Evolutionary conservation across 2,888 invertebrate species (phyloP).

Genomic region (Eristalinus sepulchralis): DNA sequence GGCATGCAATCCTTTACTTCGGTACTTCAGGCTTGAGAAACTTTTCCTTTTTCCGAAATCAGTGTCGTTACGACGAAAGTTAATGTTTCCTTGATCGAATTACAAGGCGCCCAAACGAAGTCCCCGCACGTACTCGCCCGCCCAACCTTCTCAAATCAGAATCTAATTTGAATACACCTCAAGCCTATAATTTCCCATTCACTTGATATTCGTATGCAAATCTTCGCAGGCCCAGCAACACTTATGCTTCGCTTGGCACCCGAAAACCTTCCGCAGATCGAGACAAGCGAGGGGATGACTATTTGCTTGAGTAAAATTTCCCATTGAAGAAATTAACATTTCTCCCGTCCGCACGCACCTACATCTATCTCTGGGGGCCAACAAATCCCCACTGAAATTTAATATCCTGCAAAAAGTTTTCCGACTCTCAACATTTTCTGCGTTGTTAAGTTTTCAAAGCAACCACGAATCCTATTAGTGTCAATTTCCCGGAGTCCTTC

Average conservation of each 20-base stretch:
- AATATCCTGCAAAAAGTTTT: neutral
- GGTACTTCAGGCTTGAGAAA: no score
- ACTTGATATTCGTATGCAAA: no score
- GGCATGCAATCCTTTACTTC: no score
- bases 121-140: no score
- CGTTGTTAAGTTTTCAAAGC: neutral
- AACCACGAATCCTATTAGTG: neutral
- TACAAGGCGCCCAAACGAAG: no score
- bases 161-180: no score
- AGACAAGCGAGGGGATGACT: neutral
- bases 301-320: neutral
- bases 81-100: no score
- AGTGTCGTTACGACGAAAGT: no score
- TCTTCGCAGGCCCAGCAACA: no score
- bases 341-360: neutral
- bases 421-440: neutral
- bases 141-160: no score
- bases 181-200: no score
- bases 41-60: no score
- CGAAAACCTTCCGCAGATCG: neutral
- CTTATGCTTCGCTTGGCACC: neutral
- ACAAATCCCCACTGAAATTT: neutral
- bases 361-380: neutral
- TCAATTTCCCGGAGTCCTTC: neutral
- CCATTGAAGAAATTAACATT: neutral